Percentiles rank a stretch among this genome's conserved stretches.
These are phyloP conservation scores for Scaptomyza reducta DNA, from an alignment of 2,888 invertebrate genomes.

Conservation along the genomic window DNA sequence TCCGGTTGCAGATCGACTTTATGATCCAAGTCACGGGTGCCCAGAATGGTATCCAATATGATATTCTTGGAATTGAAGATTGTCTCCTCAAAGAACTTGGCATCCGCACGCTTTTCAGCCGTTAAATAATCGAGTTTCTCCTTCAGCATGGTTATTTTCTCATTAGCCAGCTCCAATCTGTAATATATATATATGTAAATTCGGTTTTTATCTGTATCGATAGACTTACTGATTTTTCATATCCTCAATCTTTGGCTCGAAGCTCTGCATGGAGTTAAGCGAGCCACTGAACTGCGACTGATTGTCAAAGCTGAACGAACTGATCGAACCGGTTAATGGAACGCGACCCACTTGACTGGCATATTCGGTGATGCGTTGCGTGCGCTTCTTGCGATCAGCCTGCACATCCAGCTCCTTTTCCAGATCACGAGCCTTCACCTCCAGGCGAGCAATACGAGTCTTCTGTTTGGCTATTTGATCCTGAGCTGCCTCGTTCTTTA, in stretches of 20 bases:
- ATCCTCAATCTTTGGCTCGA: conserved; percentile 61
- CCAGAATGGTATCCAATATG: conserved; percentile 77
- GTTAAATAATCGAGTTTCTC: conserved; percentile 78
- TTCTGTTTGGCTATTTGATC: conserved; percentile 80
- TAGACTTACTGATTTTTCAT: conserved; percentile 78
- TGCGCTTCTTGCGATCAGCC: conserved; percentile 80
- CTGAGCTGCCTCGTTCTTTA: conserved; percentile 59
- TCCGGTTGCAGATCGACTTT: conserved; percentile 3
- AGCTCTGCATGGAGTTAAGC: conserved; percentile 19
- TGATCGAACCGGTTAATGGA: conserved; percentile 66
- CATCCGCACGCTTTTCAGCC: conserved; percentile 81
- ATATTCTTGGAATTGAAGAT: conserved; percentile 79
- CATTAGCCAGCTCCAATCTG: conserved; percentile 81
- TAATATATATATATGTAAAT: too few relatives aligned
- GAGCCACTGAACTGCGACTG: conserved; percentile 56
- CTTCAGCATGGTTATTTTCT: conserved; percentile 80
- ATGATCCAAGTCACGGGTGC: conserved; percentile 22
- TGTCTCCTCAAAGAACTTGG: conserved; percentile 80
- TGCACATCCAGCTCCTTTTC: conserved; percentile 79
- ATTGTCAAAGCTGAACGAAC: conserved; percentile 81
- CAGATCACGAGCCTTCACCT: conserved; percentile 80
- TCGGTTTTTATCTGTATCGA: too few relatives aligned
- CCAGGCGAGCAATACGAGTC: conserved; percentile 77
- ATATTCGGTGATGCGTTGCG: conserved; percentile 82
- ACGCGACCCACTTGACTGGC: conserved; percentile 66